Percentiles rank a stretch among this genome's conserved stretches.
Evolutionary conservation across 2,113 vertebrate genomes (phyloP).

Genomic region (Aix galericulata): DNA sequence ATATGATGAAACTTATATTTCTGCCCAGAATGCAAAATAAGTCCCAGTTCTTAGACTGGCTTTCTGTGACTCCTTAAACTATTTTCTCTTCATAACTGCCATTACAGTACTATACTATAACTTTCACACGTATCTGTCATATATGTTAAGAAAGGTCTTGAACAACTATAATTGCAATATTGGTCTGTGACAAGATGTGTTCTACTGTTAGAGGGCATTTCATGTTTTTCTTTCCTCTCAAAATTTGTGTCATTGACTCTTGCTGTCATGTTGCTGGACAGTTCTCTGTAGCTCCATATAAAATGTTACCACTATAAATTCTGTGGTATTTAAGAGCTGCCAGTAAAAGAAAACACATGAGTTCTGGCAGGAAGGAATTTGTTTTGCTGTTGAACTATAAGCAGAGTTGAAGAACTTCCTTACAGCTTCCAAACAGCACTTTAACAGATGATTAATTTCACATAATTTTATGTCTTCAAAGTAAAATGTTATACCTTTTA

Average conservation of each 20-base stretch:
- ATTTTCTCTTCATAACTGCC: background rate
- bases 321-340: background rate
- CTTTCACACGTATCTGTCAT: background rate
- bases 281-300: background rate
- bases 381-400: background rate
- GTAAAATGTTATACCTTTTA: background rate
- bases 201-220: background rate
- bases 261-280: background rate
- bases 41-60: background rate
- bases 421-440: background rate
- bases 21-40: conserved; percentile 19
- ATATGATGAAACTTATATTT: background rate
- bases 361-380: background rate
- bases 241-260: background rate
- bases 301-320: background rate
- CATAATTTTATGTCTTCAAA: background rate
- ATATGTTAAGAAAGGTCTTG: background rate
- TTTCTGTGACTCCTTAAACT: background rate
- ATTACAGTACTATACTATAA: background rate
- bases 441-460: background rate
- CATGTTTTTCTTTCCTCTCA: background rate
- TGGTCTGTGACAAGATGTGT: background rate
- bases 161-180: background rate
- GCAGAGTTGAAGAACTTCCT: background rate
- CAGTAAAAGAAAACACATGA: background rate